Evolutionary conservation across 2,888 invertebrate genomes (phyloP).

Genomic region (Dolichopus griseipennis): DNA sequence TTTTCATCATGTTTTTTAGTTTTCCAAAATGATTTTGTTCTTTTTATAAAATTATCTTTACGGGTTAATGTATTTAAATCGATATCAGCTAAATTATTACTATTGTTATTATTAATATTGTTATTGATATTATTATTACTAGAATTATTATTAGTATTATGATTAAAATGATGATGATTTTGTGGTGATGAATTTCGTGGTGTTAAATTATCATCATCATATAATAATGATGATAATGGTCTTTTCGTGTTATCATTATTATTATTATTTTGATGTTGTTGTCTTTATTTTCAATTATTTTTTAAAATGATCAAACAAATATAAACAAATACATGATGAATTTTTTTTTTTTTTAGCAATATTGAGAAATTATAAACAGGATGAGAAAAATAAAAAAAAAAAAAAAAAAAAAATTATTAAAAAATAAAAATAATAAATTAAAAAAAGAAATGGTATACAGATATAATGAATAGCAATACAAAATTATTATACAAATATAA

Average conservation of each 20-base stretch:
- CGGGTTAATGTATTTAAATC: background rate
- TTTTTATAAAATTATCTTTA: slow-evolving; percentile 48
- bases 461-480: too few species aligned
- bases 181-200: background rate
- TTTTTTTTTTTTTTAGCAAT: slow-evolving; percentile 16
- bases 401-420: too few species aligned
- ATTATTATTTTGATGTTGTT: background rate
- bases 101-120: background rate
- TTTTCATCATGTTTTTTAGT: slow-evolving; percentile 70
- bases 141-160: too few species aligned
- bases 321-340: slow-evolving; percentile 13
- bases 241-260: background rate
- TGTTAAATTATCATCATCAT: background rate
- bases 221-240: background rate
- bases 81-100: background rate
- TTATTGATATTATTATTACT: background rate
- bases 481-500: too few species aligned
- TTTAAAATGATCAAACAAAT: background rate
- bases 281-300: background rate
- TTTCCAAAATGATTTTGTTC: slow-evolving; percentile 80
- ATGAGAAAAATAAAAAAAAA: background rate
- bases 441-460: too few species aligned
- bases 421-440: too few species aligned
- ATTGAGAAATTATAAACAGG: background rate
- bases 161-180: background rate